Percentiles rank a stretch among this genome's conserved stretches.
phyloP scores from a whole-genome alignment of 2,888 invertebrate genomes.

The Drosophila phalerata region DNA sequence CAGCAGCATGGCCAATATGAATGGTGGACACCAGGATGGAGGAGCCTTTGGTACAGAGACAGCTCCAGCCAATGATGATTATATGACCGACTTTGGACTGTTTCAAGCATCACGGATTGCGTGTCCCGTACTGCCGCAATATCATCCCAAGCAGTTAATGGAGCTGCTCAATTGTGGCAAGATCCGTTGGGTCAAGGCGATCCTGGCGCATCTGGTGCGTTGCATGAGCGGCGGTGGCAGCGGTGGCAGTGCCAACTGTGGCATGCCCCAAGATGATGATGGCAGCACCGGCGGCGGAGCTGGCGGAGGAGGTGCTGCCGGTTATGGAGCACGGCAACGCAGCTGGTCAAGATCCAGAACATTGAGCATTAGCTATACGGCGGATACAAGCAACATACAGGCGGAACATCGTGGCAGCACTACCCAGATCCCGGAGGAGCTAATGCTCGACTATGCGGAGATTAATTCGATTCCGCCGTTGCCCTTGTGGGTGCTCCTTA shows the following conservation, averaged over 20 bases:
- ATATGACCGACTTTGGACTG: constrained; percentile 96
- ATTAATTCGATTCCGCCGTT: constrained; percentile 99
- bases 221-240: constrained; percentile 88
- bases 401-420: constrained; percentile 92
- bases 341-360: constrained; percentile 96
- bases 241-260: constrained; percentile 87
- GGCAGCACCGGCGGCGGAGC: constrained; percentile 39
- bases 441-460: constrained; percentile 97
- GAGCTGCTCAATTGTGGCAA: constrained; percentile 99
- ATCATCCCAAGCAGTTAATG: constrained; percentile 99
- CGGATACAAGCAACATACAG: constrained; percentile 90
- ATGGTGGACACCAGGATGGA: constrained; percentile 21
- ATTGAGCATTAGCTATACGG: constrained; percentile 94
- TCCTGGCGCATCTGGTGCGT: constrained; percentile 97
- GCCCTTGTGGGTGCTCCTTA: constrained; percentile 97
- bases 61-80: constrained; percentile 87
- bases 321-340: constrained; percentile 86
- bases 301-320: constrained; percentile 2
- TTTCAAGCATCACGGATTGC: constrained; percentile 99
- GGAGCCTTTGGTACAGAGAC: background rate
- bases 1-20: constrained; percentile 82
- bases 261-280: constrained; percentile 79
- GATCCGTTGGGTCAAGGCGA: constrained; percentile 99
- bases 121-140: constrained; percentile 98
- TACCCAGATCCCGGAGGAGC: constrained; percentile 93